These are phyloP conservation scores for Chesias legatella DNA, from an alignment of 2,888 invertebrate genomes.

Conservation along the genomic window DNA sequence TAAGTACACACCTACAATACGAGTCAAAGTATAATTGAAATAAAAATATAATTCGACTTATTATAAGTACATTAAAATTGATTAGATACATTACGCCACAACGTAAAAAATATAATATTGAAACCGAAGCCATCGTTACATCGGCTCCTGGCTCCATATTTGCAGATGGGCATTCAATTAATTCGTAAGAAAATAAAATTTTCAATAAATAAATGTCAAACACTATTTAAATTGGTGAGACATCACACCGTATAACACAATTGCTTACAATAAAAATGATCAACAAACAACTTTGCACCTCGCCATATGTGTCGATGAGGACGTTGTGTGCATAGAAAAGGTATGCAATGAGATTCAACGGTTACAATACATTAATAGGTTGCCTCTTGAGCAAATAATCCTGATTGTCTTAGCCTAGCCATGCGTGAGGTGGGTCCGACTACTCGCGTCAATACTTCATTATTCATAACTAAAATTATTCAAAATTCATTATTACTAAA, in stretches of 20 bases:
- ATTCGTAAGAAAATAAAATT: conserved; percentile 79
- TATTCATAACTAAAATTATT: conserved; percentile 42
- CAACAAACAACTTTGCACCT: conserved; percentile 78
- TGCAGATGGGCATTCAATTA: conserved; percentile 76
- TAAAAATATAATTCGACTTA: conserved; percentile 35
- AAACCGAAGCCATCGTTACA: conserved; percentile 43
- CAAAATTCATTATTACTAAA: conserved; percentile 42
- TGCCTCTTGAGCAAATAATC: conserved; percentile 79
- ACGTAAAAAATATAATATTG: conserved; percentile 43
- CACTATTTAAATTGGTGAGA: conserved; percentile 73
- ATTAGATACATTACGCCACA: conserved; percentile 34
- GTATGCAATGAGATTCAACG: conserved; percentile 76
- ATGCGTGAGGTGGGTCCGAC: conserved; percentile 71
- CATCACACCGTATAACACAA: conserved; percentile 77
- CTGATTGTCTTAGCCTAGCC: conserved; percentile 68
- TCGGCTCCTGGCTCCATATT: conserved; percentile 67
- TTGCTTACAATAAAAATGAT: conserved; percentile 78
- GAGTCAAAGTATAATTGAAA: conserved; percentile 30
- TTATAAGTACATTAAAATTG: conserved; percentile 34
- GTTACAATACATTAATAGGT: conserved; percentile 57
- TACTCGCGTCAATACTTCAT: conserved; percentile 52
- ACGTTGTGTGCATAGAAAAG: conserved; percentile 59
- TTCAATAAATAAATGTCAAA: conserved; percentile 80
- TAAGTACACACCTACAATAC: conserved; percentile 51
- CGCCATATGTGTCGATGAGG: conserved; percentile 59